Base-by-base conservation (phyloP, 2,113 vertebrate genomes). In the Petaurus breviceps region DNA sequence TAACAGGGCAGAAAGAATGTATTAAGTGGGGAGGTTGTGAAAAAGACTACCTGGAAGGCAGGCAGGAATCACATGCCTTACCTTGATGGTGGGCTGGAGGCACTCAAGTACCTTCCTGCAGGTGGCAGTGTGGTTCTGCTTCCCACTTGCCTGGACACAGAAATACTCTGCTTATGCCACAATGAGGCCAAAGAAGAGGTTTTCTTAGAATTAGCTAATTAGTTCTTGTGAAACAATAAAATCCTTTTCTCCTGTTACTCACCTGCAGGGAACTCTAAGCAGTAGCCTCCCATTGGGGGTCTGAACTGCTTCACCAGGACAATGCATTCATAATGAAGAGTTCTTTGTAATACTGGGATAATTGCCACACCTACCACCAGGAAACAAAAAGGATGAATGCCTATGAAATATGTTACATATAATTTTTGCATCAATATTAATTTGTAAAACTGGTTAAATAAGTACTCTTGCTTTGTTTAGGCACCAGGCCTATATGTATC, bases 301-400 rank as follows among this genome's bases (percentile, higher is more conserved):
- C 99, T 99, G 97, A 99, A 99, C 98, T 99, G 99, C 98, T 99
- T 99, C 96, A 99, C 99, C 97, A 99, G 98, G 95, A 99, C 99
- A 7, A 99, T 93, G 43, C 99, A 99, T 97, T 99, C 99, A 0
- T 99, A 99, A 96, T 99, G 99, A 47, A 99, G 99, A 0, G 99
- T 99, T 95, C 99, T 99, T 92, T 99, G 99, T 23, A 99, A 98
- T 22, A 99, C 98, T 0, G 99, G 99, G 46, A 99, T 99, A 96
- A 99, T 98, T 1, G 99, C 99, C 8, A 99, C 99, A 61, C 99
- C 99, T 99, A 57, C 54, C 92, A 49, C 6, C 0, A 68, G 68
- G 2, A 0, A 96, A 94, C 0, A 90, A 89, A 53, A 51, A 52
- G 89, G 94, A 84, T 19, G 43, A 84, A n/a, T 43, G 19, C 68